Evolutionary conservation across 2,888 invertebrate species (phyloP).

Genomic region (Liopterus haemorrhoidalis): DNA sequence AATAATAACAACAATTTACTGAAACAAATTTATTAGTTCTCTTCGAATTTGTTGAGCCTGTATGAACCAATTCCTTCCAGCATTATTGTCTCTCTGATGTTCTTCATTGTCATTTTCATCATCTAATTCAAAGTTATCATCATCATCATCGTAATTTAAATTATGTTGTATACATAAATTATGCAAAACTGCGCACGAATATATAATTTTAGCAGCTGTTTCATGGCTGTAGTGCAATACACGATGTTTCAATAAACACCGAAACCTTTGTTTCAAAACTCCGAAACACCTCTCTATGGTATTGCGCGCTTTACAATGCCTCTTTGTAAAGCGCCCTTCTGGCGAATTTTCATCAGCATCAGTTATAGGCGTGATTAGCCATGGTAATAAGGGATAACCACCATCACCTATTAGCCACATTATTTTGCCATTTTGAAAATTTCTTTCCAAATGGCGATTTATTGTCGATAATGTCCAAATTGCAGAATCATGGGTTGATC

Average conservation of each 20-base stretch:
- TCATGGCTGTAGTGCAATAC: constrained; percentile 31
- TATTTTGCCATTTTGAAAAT: constrained; percentile 8
- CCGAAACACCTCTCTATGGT: constrained; percentile 31
- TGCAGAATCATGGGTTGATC: constrained; percentile 19
- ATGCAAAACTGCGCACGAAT: constrained; percentile 33
- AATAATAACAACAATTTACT: no score
- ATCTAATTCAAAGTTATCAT: neutral
- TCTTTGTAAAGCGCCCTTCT: constrained; percentile 26
- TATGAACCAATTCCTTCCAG: no score
- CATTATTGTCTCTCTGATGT: constrained; percentile 1
- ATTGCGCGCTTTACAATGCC: constrained; percentile 28
- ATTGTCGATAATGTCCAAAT: constrained; percentile 16
- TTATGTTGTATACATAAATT: constrained; percentile 25
- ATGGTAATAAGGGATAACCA: constrained; percentile 32
- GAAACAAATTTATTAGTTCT: no score
- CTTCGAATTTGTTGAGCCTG: no score
- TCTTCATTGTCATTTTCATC: neutral
- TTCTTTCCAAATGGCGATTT: constrained; percentile 1
- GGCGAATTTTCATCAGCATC: constrained; percentile 25
- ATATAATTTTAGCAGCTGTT: constrained; percentile 33
- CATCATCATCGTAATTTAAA: constrained; percentile 9
- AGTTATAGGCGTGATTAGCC: constrained; percentile 33
- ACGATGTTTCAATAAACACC: constrained; percentile 32
- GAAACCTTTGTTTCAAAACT: constrained; percentile 32
- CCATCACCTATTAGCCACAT: constrained; percentile 30